phyloP scores from a whole-genome alignment of 2,797 vertebrate genomes.

The Myotis vivesi region DNA sequence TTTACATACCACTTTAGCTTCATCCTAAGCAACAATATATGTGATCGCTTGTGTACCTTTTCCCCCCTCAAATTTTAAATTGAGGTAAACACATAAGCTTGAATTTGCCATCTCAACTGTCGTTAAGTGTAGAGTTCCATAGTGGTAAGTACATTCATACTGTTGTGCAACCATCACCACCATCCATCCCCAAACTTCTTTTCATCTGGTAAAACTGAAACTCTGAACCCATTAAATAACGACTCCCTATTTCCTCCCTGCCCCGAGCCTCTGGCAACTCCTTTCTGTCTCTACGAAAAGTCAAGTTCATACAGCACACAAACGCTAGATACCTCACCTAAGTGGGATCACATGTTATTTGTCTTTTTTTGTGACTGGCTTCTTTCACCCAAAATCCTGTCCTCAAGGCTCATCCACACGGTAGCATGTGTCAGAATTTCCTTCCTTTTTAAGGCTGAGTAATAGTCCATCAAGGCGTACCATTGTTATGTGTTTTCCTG shows the following conservation, averaged over 20 bases:
- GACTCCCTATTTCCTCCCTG: no score
- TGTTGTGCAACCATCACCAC: not conserved
- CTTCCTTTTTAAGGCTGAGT: not conserved
- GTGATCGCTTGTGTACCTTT: not conserved
- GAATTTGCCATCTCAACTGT: not conserved
- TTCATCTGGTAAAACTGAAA: not conserved
- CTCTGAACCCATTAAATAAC: not conserved
- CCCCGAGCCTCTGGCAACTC: not conserved
- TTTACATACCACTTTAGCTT: not conserved
- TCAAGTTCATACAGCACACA: not conserved
- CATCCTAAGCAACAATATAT: not conserved
- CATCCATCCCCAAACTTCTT: no score
- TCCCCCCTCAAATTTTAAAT: not conserved
- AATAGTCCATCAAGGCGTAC: not conserved
- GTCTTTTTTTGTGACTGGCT: not conserved
- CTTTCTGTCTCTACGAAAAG: not conserved
- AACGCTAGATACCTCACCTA: not conserved
- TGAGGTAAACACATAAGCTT: not conserved
- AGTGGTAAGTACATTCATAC: accelerated
- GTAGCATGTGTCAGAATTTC: not conserved
- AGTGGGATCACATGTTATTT: not conserved
- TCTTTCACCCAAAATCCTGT: not conserved
- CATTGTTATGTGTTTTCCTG: not conserved
- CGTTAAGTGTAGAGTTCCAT: not conserved
- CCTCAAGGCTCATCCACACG: not conserved